Evolutionary conservation across 2,888 invertebrate species (phyloP).

Genomic region (Alitta virens): DNA sequence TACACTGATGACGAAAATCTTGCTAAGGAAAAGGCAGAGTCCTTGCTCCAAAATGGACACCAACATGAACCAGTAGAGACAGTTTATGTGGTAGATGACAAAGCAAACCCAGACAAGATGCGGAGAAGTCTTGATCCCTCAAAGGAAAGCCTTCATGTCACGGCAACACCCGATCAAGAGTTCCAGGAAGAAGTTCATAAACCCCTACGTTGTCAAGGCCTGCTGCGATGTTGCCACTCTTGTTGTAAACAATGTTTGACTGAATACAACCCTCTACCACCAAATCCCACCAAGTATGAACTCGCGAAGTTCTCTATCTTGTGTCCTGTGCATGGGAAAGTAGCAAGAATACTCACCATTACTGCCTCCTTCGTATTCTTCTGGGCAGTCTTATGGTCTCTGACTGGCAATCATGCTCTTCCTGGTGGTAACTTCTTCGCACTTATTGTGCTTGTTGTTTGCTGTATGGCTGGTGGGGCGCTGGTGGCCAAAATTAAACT

Average conservation of each 20-base stretch:
- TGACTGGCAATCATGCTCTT: constrained; percentile 39
- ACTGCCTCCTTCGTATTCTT: constrained; percentile 32
- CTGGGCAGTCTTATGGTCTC: constrained; percentile 38
- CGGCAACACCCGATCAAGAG: not conserved
- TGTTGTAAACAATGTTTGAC: constrained; percentile 34
- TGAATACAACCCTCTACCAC: constrained; percentile 36
- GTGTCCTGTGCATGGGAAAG: constrained; percentile 32
- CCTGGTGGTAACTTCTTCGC: constrained; percentile 51
- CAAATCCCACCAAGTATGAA: constrained; percentile 20
- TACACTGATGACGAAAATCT: no score
- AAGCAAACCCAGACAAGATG: not conserved
- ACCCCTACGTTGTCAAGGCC: not conserved
- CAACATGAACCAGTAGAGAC: no score
- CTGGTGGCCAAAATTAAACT: constrained; percentile 38
- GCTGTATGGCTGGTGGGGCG: constrained; percentile 44
- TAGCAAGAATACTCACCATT: constrained; percentile 56
- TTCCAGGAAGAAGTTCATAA: not conserved
- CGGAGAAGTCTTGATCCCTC: not conserved
- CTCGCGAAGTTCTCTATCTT: constrained; percentile 21
- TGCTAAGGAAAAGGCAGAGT: no score
- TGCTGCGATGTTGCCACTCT: not conserved
- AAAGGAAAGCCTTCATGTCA: not conserved
- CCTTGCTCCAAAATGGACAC: no score
- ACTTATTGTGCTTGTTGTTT: constrained; percentile 42
- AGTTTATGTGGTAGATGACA: not conserved